Evolutionary conservation across 1,140 invertebrate genomes (phyloP), one percentile per base, ranked within the genome.

Genomic region (Procambarus clarkii): DNA sequence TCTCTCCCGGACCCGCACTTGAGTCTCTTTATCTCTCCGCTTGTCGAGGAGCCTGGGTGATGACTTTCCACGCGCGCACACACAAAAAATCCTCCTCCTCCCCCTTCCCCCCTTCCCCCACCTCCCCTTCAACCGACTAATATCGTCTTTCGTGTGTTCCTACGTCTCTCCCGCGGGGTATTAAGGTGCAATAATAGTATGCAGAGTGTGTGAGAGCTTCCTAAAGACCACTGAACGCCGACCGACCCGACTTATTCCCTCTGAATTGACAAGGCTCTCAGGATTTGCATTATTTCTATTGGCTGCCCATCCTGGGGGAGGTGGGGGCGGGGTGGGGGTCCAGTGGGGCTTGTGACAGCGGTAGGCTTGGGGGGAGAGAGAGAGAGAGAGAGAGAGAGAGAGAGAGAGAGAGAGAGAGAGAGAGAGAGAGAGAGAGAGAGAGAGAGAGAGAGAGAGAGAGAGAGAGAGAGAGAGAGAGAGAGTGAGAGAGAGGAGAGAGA

Each of bases 251-350:
- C 11, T 64, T 64, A 64, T 64, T 64, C 60, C 60, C 60, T 64
- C 60, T 64, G 60, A 64, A 64, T 64, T 64, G 60, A 64, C 60
- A 64, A 64, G 60, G 60, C 60, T 64, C 60, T 64, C 60, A 64
- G 60, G 60, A 64, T 64, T 64, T 64, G 60, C 60, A 64, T 64
- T 64, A 64, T 64, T 64, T 64, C 18, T 54, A 54, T 18, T 64
- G 60, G 60, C 18, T 64, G 60, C 60, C n/a, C n/a, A n/a, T 15
- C 9, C 60, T 64, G 60, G 18, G 11, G 18, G 13, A 9, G 60
- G 15, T n/a, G n/a, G n/a, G 60, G 60, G 13, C 60, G 13, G 11
- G 18, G 18, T 15, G 13, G 60, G 4, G 13, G 13, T 64, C 60
- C 60, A 15, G 15, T 11, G 60, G 18, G 60, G 18, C 9, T 3